Conservation (phyloP, 2,888 invertebrate genomes). For the Craniophora ligustri region DNA sequence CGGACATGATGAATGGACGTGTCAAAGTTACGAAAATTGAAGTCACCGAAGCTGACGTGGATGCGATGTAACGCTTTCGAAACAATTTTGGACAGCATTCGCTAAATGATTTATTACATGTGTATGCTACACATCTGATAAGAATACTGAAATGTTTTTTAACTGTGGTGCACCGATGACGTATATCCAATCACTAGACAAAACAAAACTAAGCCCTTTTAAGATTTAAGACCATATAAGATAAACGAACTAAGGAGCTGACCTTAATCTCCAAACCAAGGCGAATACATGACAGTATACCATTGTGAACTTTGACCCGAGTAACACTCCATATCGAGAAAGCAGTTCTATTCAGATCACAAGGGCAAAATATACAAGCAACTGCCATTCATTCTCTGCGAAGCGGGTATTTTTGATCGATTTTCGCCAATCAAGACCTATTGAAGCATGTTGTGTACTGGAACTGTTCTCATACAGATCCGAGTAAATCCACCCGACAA, state of each 20-base stretch:
- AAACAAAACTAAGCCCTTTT: slow-evolving; percentile 5
- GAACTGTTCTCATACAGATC: background rate
- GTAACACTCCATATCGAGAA: slow-evolving; percentile 35
- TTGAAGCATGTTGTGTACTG: background rate
- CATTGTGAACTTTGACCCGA: slow-evolving; percentile 38
- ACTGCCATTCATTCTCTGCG: background rate
- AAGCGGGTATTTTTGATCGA: slow-evolving; percentile 4
- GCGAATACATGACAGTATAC: slow-evolving; percentile 30
- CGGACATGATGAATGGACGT: slow-evolving; percentile 58
- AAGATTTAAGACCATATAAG: slow-evolving; percentile 25
- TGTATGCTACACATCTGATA: slow-evolving; percentile 2
- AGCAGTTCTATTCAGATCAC: slow-evolving; percentile 20
- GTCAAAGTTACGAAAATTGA: slow-evolving; percentile 49
- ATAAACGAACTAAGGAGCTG: slow-evolving; percentile 24
- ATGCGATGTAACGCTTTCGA: slow-evolving; percentile 46
- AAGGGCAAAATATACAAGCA: slow-evolving; percentile 11
- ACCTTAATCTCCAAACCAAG: slow-evolving; percentile 38
- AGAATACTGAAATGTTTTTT: slow-evolving; percentile 3
- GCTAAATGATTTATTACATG: slow-evolving; percentile 41
- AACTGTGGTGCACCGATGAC: background rate
- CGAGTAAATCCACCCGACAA: background rate
- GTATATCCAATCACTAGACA: background rate
- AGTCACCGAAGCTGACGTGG: slow-evolving; percentile 37
- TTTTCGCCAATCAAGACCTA: background rate
- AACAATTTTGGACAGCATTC: slow-evolving; percentile 34